Evolutionary conservation across 2,888 invertebrate species (phyloP).

Genomic region (Caenorhabditis sp.): DNA sequence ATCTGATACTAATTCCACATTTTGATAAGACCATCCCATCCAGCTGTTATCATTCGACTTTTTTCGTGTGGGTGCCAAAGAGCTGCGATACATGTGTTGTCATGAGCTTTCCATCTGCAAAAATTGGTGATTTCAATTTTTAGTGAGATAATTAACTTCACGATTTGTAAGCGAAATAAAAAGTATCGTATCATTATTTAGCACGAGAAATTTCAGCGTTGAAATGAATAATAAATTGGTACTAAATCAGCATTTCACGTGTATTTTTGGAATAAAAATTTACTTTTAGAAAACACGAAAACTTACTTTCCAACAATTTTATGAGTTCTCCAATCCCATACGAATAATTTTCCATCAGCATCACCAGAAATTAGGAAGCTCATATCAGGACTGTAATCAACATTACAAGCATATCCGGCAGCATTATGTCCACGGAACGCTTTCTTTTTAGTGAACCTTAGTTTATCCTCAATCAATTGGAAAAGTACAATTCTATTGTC

Average conservation of each 20-base stretch:
- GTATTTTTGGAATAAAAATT: no score
- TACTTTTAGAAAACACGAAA: not conserved
- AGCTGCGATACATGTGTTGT: constrained; percentile 89
- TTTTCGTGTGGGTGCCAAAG: constrained; percentile 99
- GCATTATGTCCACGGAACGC: constrained; percentile 98
- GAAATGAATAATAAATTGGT: no score
- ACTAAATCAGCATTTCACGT: no score
- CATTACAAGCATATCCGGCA: constrained; percentile 94
- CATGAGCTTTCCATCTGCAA: constrained; percentile 93
- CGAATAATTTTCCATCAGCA: constrained; percentile 96
- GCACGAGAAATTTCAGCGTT: no score
- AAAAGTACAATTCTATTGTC: constrained; percentile 98
- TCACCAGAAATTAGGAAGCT: constrained; percentile 96
- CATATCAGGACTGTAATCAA: constrained; percentile 99
- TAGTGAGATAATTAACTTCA: not conserved
- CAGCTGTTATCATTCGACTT: constrained; percentile 93
- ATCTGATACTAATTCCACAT: constrained; percentile 85
- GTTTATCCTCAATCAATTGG: constrained; percentile 88
- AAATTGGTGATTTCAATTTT: not conserved
- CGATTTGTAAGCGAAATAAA: no score
- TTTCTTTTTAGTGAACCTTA: constrained; percentile 97
- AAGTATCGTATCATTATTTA: no score
- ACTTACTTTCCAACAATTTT: constrained; percentile 84
- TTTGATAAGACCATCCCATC: constrained; percentile 98
- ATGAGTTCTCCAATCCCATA: constrained; percentile 99